Evolutionary conservation across 35 echinoderm and acorn worm genomes (phyloP), one percentile per base, ranked within the genome.

Genomic region (Anneissia japonica): DNA sequence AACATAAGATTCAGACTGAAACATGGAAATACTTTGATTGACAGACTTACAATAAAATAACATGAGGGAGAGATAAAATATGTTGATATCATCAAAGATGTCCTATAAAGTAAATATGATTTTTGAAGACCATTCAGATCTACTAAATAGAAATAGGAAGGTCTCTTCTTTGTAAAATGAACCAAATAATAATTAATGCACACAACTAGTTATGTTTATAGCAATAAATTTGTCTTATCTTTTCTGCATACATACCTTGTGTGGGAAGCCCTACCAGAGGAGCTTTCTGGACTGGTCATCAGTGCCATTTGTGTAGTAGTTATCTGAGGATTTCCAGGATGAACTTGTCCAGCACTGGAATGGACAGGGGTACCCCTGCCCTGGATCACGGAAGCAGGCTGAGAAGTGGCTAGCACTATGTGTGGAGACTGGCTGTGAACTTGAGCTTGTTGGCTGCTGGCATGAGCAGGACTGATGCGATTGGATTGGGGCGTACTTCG

Each of bases 381-480:
- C 19, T 64, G 51, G 19, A 64, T 64, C 21, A 64, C 51, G 26
- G 51, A 64, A 16, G 51, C 26, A 2, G 51, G 51, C 21, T 64
- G 51, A 9, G 51, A 12, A 6, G 51, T 64, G 19, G 51, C 51
- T 16, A 64, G 19, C 51, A 64, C 51, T 2, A 64, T 64, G 51
- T 64, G 51, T 64, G 51, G 51, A 23, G 51, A 64, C 1, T 9
- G 11, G 51, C 26, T 64, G 21, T 64, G 51, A 16, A 64, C 51
- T 23, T 64, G 51, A 6, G 51, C 51, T 64, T 9, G 21, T 64
- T 64, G 51, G 26, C 1, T 64, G 5, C 41, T 73, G 31, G 46
- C 79, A n/a, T 78, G 73, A 17, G 79, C 38, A n/a, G 82, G 87
- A 40, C 34, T 37, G 1, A 84, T 37, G 38, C 73, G 83, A 74